Conservation (phyloP, 2,113 vertebrate species). For the Malurus melanocephalus region DNA sequence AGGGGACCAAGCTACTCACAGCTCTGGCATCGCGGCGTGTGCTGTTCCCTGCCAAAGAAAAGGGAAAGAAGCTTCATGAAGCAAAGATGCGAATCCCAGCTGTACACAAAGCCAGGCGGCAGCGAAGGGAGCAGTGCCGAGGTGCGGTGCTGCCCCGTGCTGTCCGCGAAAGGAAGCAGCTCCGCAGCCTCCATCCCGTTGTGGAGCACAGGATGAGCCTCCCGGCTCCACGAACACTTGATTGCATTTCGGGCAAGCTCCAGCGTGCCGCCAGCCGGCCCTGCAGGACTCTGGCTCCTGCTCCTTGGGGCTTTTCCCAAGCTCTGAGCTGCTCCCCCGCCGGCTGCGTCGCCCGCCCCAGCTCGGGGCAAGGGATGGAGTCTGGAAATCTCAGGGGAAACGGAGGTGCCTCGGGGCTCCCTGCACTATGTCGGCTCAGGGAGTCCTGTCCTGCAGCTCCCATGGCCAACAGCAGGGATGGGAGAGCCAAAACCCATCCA, state of each 20-base stretch:
- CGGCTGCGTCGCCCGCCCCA: background rate
- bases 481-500: background rate
- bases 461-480: fast-evolving
- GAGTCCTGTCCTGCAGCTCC: background rate
- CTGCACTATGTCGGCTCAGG: fast-evolving
- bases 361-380: background rate
- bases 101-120: fast-evolving
- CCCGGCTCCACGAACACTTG: background rate
- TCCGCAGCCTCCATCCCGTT: background rate
- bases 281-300: background rate
- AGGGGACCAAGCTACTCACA: slow-evolving; percentile 56
- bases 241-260: background rate
- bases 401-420: fast-evolving
- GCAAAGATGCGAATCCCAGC: background rate
- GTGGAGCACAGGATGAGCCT: fast-evolving
- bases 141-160: slow-evolving; percentile 32
- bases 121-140: fast-evolving
- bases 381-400: background rate
- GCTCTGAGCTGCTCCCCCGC: background rate
- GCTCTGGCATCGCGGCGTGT: slow-evolving; percentile 62
- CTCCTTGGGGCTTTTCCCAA: background rate
- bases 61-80: background rate
- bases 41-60: slow-evolving; percentile 2
- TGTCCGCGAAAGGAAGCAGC: background rate
- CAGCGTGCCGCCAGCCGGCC: background rate